Base-by-base conservation (phyloP, 2,888 invertebrate genomes). In the Xanthorhoe spadicearia region DNA sequence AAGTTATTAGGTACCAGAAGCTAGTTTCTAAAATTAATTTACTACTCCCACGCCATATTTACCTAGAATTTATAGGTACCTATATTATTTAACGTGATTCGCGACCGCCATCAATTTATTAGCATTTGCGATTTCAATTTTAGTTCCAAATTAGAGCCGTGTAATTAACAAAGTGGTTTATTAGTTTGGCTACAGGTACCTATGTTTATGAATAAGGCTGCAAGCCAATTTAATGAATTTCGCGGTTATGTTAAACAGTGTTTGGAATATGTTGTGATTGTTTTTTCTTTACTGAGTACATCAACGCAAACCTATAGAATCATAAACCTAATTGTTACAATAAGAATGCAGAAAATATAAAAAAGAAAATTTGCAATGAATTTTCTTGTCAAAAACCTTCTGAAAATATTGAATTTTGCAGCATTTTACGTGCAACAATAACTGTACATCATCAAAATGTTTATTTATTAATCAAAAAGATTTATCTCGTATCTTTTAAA, bases 41-140 rank as follows among this genome's bases (percentile, higher is more conserved):
- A 50, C 50, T 28, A 35, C 56, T 10, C 56, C 9, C 23, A 56
- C 48, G 17, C 23, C n/a, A n/a, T 43, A 43, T 13, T 23, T 23
- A 43, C 38, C 38, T 43, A 43, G n/a, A 46, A 19, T 19, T 19
- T 32, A 19, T n/a, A 19, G 4, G 38, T 38, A 38, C 9, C 35
- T 38, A 32, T 38, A 56, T 48, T 63, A 63, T 55, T 60, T 35
- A 62, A 54, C 49, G 53, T 65, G 57, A 68, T 55, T 64, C 58
- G 74, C 60, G 74, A 71, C 65, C 64, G 64, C 68, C 63, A 66
- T 64, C 65, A 72, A 70, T 68, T 66, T 71, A 68, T 70, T 69
- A 72, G 59, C 63, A 19, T 52, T 70, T 60, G 56, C 18, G 52
- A 51, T 62, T 71, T 70, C 61, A 64, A 74, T 68, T 71, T 72